Base-by-base conservation (phyloP, 92 coral and sea anemone species). In the Siderastrea radians region DNA sequence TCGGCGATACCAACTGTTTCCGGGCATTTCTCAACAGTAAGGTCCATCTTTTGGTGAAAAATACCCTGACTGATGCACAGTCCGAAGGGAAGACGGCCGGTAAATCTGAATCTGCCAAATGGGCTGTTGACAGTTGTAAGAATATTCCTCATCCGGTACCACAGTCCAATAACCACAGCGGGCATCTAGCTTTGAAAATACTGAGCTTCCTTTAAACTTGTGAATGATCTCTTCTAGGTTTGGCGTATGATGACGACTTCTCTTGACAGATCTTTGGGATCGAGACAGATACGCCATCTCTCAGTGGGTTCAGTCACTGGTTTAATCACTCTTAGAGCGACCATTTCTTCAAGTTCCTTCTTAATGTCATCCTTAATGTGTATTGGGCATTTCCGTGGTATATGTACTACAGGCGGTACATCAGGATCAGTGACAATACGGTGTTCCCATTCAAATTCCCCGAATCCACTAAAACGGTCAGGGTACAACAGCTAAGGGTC, bases 141-240 rank as follows among this genome's bases (percentile, higher is more conserved):
- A 26, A 26, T 26, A 26, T 26, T 26, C 38, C 38, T 26, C 38
- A 26, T 26, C 38, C 0, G 0, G 38, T 0, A 1, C 38, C 19
- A 52, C 87, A 46, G 54, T 15, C 87, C 87, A 72, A 55, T 71
- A 83, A 6, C 80, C 38, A 26, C 0, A 26, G 38, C 38, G 38
- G 38, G 38, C 38, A 26, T 74, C 75, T 9, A 77, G 14, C 46
- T 86, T 86, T 38, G 84, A 86, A 78, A 86, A 90, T 47, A 80
- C 57, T 70, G 85, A 67, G 69, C 85, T 88, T 46, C 76, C 80
- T 52, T 53, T 59, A 45, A 90, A 61, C 69, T 79, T 73, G 19
- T 89, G 87, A 61, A 82, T 84, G 53, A 90, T 77, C 55, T 89
- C 92, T 60, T 89, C 92, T 38, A 81, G 53, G 51, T 74, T 88